Conservation (phyloP, 2,888 invertebrate genomes). For the Pseudolycoriella hygida region DNA sequence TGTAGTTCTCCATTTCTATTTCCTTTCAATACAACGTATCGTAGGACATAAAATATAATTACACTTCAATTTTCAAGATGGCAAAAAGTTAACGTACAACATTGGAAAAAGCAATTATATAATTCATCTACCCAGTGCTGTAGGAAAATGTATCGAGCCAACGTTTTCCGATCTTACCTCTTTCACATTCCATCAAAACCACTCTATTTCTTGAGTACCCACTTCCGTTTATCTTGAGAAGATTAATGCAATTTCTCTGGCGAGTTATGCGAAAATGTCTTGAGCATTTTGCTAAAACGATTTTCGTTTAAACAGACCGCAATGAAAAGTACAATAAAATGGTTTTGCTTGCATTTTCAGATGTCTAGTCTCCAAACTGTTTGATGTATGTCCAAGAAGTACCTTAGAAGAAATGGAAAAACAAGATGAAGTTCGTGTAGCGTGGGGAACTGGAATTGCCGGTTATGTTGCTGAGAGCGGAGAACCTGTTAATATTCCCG, state of each 20-base stretch:
- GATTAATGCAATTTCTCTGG: neutral
- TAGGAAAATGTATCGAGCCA: too few species aligned
- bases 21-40: too few species aligned
- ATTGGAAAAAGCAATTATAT: too few species aligned
- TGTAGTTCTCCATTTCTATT: too few species aligned
- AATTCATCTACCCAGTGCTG: too few species aligned
- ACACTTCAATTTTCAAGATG: too few species aligned
- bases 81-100: too few species aligned
- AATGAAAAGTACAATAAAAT: too few species aligned
- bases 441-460: slow-evolving; percentile 90
- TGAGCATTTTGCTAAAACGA: neutral
- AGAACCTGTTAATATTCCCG: slow-evolving; percentile 84
- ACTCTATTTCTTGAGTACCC: neutral
- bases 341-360: slow-evolving; percentile 23
- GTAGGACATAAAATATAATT: too few species aligned
- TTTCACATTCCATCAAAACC: too few species aligned
- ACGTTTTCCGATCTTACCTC: too few species aligned
- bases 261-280: neutral
- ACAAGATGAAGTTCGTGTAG: slow-evolving; percentile 80
- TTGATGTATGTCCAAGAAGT: slow-evolving; percentile 87
- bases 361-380: slow-evolving; percentile 80
- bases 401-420: slow-evolving; percentile 85
- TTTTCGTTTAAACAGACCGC: neutral
- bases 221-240: neutral
- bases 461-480: slow-evolving; percentile 89